These are phyloP conservation scores for Ellobius talpinus DNA, from an alignment of 2,113 vertebrate genomes.

Conservation along the genomic window DNA sequence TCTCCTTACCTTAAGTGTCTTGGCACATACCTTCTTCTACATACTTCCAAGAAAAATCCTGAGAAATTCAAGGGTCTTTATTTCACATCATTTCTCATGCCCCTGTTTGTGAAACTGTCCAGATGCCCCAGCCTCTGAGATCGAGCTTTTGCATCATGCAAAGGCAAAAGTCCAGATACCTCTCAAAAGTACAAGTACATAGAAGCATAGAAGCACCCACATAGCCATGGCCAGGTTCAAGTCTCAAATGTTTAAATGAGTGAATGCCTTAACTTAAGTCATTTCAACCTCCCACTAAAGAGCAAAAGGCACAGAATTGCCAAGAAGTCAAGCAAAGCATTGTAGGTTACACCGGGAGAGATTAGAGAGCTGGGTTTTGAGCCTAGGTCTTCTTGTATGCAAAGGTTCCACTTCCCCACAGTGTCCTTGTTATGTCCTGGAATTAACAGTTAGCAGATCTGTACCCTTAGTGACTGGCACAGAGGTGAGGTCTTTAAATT, in stretches of 20 bases:
- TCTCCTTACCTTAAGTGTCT: not conserved
- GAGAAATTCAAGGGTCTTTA: not conserved
- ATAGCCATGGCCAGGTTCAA: not conserved
- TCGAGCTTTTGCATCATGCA: not conserved
- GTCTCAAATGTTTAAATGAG: not conserved
- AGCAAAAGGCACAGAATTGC: not conserved
- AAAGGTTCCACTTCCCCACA: not conserved
- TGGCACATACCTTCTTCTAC: not conserved
- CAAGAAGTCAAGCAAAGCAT: not conserved
- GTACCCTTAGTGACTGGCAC: fast-evolving
- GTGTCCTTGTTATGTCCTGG: not conserved
- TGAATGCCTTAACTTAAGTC: not conserved
- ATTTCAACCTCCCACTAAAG: not conserved
- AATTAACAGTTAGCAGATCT: not conserved
- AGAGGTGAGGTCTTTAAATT: not conserved
- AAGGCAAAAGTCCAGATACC: not conserved
- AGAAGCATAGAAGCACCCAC: not conserved
- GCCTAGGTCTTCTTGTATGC: not conserved
- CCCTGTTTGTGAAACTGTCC: not conserved
- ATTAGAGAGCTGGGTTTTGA: not conserved
- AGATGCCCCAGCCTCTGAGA: not conserved
- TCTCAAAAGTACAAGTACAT: not conserved
- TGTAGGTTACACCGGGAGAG: not conserved
- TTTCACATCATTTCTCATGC: not conserved
- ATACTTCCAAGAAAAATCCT: not conserved